Percentiles rank a stretch among this genome's conserved stretches.
Evolutionary conservation across 2,888 invertebrate genomes (phyloP).

Genomic region (Drosophila niveifrons): DNA sequence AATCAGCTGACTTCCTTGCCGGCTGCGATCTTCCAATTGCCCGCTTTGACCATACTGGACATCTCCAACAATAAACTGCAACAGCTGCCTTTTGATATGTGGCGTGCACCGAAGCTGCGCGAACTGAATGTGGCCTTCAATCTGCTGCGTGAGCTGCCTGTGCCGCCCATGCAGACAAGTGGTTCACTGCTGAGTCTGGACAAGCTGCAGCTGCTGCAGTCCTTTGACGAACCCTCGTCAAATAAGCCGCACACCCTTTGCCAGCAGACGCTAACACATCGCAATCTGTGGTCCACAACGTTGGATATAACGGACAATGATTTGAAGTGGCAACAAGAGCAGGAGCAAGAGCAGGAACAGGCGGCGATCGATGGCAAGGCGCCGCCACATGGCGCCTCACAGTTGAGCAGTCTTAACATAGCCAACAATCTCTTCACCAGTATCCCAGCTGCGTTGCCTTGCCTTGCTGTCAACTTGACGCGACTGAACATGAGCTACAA

Average conservation of each 20-base stretch:
- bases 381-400: slow-evolving; percentile 87
- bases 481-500: slow-evolving; percentile 97
- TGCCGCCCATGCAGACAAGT: slow-evolving; percentile 85
- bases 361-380: slow-evolving; percentile 83
- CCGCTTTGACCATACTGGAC: slow-evolving; percentile 92
- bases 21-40: slow-evolving; percentile 92
- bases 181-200: slow-evolving; percentile 81
- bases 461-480: slow-evolving; percentile 94
- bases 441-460: slow-evolving; percentile 95
- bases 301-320: slow-evolving; percentile 90
- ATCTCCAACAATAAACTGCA: slow-evolving; percentile 97
- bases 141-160: slow-evolving; percentile 91
- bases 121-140: slow-evolving; percentile 97
- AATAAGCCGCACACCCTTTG: slow-evolving; percentile 75
- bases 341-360: slow-evolving; percentile 52
- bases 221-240: slow-evolving; percentile 75
- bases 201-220: slow-evolving; percentile 80
- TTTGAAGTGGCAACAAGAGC: slow-evolving; percentile 86
- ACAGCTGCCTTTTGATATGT: slow-evolving; percentile 92
- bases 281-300: slow-evolving; percentile 91
- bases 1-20: slow-evolving; percentile 94
- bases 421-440: slow-evolving; percentile 96
- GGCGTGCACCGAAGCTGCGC: slow-evolving; percentile 93
- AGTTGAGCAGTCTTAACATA: slow-evolving; percentile 92
- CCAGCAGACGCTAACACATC: slow-evolving; percentile 88